Evolutionary conservation across 2,888 invertebrate genomes (phyloP).

Genomic region (Campopleginae sp.): DNA sequence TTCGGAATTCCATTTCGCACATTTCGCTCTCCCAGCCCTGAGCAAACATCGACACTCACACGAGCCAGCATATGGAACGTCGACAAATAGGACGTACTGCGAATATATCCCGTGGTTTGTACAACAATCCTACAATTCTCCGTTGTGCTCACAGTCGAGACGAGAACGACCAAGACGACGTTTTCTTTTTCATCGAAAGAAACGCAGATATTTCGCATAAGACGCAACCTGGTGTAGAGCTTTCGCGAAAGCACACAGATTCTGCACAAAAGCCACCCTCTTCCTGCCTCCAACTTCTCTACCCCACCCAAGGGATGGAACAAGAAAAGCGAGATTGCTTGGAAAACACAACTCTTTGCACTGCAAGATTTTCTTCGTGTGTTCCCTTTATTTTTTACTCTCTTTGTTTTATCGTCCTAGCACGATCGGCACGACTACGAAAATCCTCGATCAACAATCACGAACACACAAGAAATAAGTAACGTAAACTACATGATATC

Average conservation of each 20-base stretch:
- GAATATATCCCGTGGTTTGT: slow-evolving; percentile 52
- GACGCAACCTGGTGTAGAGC: slow-evolving; percentile 16
- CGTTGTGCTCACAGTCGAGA: slow-evolving; percentile 8
- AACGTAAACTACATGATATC: background rate
- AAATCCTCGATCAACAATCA: slow-evolving; percentile 8
- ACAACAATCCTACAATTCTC: slow-evolving; percentile 45
- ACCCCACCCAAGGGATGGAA: background rate
- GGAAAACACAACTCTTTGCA: slow-evolving; percentile 8
- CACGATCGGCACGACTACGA: slow-evolving; percentile 44
- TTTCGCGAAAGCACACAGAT: slow-evolving; percentile 32
- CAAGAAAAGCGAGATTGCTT: slow-evolving; percentile 22
- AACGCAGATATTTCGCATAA: slow-evolving; percentile 27
- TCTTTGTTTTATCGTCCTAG: slow-evolving; percentile 15
- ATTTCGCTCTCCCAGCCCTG: slow-evolving; percentile 54
- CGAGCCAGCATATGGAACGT: background rate
- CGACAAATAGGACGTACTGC: slow-evolving; percentile 44
- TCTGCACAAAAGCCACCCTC: background rate
- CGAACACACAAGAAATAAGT: background rate
- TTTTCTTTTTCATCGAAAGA: slow-evolving; percentile 19
- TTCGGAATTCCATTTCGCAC: slow-evolving; percentile 66
- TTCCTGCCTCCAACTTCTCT: background rate
- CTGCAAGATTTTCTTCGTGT: background rate
- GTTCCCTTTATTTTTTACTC: slow-evolving; percentile 6
- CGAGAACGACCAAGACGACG: slow-evolving; percentile 11
- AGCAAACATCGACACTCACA: slow-evolving; percentile 18